phyloP scores from a whole-genome alignment of 2,797 vertebrate species.

The Sebastiscus tertius region DNA sequence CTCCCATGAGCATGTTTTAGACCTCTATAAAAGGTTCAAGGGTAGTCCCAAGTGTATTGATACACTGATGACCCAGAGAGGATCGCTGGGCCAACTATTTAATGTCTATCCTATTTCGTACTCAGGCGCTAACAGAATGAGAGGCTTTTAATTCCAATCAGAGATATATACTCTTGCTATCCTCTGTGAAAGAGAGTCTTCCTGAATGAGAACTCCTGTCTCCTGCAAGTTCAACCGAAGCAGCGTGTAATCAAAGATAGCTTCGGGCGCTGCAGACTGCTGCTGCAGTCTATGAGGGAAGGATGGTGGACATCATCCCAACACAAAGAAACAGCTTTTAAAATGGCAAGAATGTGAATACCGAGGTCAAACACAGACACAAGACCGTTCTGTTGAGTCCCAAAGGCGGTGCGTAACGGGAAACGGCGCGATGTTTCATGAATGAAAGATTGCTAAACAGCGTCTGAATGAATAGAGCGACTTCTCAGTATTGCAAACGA shows the following conservation, averaged over 20 bases:
- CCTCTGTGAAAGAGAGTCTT: constrained; percentile 44
- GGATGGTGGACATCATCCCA: constrained; percentile 60
- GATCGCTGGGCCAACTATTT: constrained; percentile 13
- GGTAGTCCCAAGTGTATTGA: constrained; percentile 6
- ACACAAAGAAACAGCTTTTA: constrained; percentile 75
- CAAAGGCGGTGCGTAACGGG: constrained; percentile 25
- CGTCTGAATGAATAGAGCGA: constrained; percentile 46
- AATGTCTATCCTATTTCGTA: constrained; percentile 38
- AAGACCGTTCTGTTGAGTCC: constrained; percentile 57
- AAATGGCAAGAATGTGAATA: constrained; percentile 72
- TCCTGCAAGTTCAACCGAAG: constrained; percentile 68
- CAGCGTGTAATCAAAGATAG: constrained; percentile 72
- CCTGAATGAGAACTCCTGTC: constrained; percentile 72
- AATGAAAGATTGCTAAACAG: constrained; percentile 54
- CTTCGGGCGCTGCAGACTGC: constrained; percentile 63
- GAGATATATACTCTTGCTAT: constrained; percentile 20
- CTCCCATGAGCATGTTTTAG: background rate
- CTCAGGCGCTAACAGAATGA: constrained; percentile 23
- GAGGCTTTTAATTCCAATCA: constrained; percentile 53
- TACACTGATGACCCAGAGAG: constrained; percentile 29
- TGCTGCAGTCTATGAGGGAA: constrained; percentile 48
- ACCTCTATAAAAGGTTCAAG: constrained; percentile 1
- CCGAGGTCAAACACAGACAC: constrained; percentile 70
- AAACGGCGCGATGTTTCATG: constrained; percentile 38
- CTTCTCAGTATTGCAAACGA: constrained; percentile 40